A percentile compares a stretch with the other conserved stretches of the same genome.
phyloP scores from a whole-genome alignment of 2,797 vertebrate genomes.

The Macropus fuliginosus region DNA sequence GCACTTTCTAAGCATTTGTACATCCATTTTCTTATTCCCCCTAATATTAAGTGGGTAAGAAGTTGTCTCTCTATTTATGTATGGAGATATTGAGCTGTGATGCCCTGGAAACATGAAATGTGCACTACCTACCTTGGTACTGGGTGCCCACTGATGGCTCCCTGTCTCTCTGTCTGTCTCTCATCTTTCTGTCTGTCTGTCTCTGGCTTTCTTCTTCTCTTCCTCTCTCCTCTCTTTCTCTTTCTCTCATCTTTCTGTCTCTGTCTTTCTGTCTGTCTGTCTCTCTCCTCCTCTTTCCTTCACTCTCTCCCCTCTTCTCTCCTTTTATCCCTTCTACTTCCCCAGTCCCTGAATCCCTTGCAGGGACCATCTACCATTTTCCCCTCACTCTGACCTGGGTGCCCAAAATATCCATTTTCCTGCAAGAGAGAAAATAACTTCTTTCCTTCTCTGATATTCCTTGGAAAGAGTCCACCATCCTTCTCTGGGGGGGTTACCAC shows the following conservation, averaged over 20 bases:
- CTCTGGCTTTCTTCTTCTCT: no score
- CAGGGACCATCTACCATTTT: neutral
- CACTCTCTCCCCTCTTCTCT: neutral
- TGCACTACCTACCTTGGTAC: neutral
- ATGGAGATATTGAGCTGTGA: neutral
- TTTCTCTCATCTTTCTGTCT: no score
- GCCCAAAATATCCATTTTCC: neutral
- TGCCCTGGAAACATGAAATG: neutral
- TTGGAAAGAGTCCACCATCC: neutral
- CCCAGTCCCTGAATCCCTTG: neutral
- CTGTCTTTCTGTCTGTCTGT: no score
- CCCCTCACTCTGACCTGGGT: neutral
- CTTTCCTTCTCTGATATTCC: neutral
- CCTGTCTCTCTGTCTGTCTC: no score
- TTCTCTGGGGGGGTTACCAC: neutral
- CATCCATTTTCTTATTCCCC: neutral
- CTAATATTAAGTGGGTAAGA: neutral
- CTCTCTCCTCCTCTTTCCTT: neutral
- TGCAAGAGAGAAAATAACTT: neutral
- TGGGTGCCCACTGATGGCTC: neutral
- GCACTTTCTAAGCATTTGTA: neutral
- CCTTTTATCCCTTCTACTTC: no score
- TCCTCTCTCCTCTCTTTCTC: no score
- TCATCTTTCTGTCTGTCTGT: no score
- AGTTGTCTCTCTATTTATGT: constrained; percentile 13